Evolutionary conservation across 2,888 invertebrate species (phyloP).

Genomic region (Aricia artaxerxes): DNA sequence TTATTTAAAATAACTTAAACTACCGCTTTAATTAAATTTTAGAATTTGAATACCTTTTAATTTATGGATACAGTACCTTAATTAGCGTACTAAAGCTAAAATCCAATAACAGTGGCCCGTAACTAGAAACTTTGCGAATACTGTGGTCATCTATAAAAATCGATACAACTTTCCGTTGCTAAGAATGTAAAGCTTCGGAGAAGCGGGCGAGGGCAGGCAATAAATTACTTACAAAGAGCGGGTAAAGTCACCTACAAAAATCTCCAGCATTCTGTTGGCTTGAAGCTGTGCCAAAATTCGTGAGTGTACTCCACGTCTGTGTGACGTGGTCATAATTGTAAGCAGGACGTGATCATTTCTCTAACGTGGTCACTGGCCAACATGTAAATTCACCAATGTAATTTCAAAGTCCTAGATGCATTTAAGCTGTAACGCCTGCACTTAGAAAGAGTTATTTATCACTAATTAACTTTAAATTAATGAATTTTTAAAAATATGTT

Average conservation of each 20-base stretch:
- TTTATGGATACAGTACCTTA: too few relatives aligned
- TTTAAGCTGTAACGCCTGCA: background rate
- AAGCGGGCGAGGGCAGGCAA: slow-evolving; percentile 2
- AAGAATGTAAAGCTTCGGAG: background rate
- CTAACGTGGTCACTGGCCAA: background rate
- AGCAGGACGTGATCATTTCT: slow-evolving; percentile 1
- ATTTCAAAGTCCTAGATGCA: background rate
- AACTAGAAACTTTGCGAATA: background rate
- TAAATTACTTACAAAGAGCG: slow-evolving; percentile 52
- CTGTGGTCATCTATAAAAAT: slow-evolving; percentile 12
- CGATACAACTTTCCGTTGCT: background rate
- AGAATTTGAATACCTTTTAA: too few relatives aligned
- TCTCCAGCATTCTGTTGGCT: slow-evolving; percentile 63
- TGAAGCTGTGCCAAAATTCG: slow-evolving; percentile 66
- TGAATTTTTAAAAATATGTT: too few relatives aligned
- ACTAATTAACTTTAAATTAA: too few relatives aligned
- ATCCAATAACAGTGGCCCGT: too few relatives aligned
- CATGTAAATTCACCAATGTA: background rate
- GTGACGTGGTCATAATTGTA: background rate
- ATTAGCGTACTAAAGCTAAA: too few relatives aligned
- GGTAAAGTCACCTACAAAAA: slow-evolving; percentile 57
- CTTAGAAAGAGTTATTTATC: too few relatives aligned
- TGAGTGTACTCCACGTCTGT: background rate
- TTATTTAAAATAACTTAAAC: too few relatives aligned
- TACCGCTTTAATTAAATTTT: too few relatives aligned